Evolutionary conservation across 2,888 invertebrate species (phyloP).

Genomic region (Lasius fuliginosus): DNA sequence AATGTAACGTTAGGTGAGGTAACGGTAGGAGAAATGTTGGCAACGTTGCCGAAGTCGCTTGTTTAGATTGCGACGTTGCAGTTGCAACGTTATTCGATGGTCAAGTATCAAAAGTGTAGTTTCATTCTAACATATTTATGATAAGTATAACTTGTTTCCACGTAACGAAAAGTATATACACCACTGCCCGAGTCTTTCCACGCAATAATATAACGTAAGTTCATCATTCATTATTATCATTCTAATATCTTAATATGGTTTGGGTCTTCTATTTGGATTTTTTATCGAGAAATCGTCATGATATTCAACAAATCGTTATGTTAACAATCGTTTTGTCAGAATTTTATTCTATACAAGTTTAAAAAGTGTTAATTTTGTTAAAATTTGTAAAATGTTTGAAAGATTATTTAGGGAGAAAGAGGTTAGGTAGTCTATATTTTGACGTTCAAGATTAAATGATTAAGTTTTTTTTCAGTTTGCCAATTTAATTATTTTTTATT

Average conservation of each 20-base stretch:
- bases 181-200: conserved; percentile 44
- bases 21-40: conserved; percentile 71
- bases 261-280: conserved; percentile 51
- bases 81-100: conserved; percentile 77
- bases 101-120: conserved; percentile 75
- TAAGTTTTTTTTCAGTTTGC: neutral
- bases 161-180: conserved; percentile 63
- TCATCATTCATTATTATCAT: conserved; percentile 43
- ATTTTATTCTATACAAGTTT: neutral
- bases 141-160: conserved; percentile 71
- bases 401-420: neutral
- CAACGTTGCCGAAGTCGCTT: conserved; percentile 78
- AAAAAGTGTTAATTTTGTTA: neutral
- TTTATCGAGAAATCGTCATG: neutral
- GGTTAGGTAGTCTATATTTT: neutral
- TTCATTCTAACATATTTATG: conserved; percentile 69
- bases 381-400: neutral
- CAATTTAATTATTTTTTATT: neutral
- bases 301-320: conserved; percentile 34
- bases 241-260: conserved; percentile 17
- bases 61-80: conserved; percentile 80
- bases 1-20: conserved; percentile 15
- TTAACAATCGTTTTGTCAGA: neutral
- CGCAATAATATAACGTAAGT: conserved; percentile 69
- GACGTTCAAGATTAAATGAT: neutral